Evolutionary conservation across 2,113 vertebrate genomes (phyloP).

Genomic region (Rhombomys opimus): DNA sequence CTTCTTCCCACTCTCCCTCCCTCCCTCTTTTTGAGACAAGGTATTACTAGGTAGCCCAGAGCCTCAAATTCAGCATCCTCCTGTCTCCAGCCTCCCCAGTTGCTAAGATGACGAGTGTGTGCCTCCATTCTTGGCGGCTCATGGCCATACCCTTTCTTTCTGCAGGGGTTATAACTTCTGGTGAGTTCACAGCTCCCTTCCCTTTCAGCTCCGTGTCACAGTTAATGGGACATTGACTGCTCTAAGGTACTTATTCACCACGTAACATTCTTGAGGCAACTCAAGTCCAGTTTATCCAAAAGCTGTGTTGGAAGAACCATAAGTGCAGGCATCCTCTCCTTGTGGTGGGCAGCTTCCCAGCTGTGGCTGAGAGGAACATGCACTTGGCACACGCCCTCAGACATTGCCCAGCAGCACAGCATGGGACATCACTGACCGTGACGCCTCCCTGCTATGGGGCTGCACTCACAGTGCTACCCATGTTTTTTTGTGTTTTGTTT

Average conservation of each 20-base stretch:
- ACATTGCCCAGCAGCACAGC: not conserved
- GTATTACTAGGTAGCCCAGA: not conserved
- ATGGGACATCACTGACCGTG: not conserved
- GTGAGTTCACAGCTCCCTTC: not conserved
- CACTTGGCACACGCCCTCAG: too few relatives aligned
- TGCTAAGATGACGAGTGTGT: not conserved
- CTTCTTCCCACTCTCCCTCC: too few relatives aligned
- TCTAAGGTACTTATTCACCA: not conserved
- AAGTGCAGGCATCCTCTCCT: not conserved
- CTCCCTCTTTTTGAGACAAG: not conserved
- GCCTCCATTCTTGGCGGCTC: not conserved
- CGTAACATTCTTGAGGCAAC: not conserved
- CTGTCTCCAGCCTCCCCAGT: not conserved
- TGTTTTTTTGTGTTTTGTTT: not conserved
- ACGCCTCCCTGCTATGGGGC: not conserved
- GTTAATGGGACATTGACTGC: not conserved
- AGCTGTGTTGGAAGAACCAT: not conserved
- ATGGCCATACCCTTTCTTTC: accelerated
- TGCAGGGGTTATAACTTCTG: not conserved
- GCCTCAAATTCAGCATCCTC: not conserved
- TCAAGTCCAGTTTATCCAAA: not conserved
- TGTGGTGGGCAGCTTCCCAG: not conserved
- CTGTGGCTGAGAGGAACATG: not conserved
- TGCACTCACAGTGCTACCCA: not conserved
- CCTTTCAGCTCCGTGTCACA: not conserved